These are phyloP conservation scores for Mormyrus hasselquistii DNA, from an alignment of 2,797 vertebrate genomes.

Conservation along the genomic window DNA sequence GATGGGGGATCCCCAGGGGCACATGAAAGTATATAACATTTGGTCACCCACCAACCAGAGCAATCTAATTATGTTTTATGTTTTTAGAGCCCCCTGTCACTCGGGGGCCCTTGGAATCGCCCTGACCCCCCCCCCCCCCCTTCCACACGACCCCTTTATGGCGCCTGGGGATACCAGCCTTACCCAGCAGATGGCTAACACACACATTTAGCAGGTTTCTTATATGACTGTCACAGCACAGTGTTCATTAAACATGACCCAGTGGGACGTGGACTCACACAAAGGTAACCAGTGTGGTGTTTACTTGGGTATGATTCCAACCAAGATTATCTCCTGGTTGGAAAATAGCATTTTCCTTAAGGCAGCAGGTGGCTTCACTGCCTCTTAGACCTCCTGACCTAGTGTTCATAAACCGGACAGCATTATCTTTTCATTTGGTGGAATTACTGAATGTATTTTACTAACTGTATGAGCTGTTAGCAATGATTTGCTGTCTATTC, in stretches of 20 bases:
- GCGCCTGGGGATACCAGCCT: background rate
- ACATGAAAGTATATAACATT: background rate
- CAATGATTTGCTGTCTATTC: background rate
- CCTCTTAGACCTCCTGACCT: background rate
- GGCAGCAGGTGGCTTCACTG: background rate
- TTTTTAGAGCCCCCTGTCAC: background rate
- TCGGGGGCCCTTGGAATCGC: background rate
- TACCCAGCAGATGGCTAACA: background rate
- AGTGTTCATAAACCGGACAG: background rate
- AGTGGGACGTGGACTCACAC: too few species aligned
- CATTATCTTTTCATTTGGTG: background rate
- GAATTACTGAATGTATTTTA: background rate
- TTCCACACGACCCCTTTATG: background rate
- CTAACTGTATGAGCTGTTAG: background rate
- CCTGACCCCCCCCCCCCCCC: background rate
- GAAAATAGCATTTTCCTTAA: slow-evolving; percentile 1
- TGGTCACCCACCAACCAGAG: background rate
- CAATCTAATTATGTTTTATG: background rate
- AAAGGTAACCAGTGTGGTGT: background rate
- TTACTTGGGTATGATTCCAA: background rate
- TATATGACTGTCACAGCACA: background rate
- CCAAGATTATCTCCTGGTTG: background rate
- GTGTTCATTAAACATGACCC: background rate
- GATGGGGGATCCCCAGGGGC: background rate
- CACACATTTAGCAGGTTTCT: background rate